phyloP scores from a whole-genome alignment of 2,888 invertebrate genomes.

The Branchipolynoe longqiensis region DNA sequence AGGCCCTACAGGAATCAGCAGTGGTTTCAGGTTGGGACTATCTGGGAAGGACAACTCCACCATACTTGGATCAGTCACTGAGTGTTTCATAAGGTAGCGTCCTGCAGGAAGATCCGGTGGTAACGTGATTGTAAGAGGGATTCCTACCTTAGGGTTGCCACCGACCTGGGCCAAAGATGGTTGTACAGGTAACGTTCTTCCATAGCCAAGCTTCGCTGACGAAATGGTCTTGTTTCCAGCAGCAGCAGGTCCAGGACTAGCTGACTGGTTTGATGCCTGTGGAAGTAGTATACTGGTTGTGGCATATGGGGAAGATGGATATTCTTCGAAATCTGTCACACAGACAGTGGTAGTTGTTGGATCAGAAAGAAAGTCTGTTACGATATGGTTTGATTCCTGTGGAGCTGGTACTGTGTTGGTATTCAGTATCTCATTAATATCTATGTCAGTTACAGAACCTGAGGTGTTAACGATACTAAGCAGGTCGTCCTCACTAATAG shows the following conservation, averaged over 20 bases:
- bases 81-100: conserved; percentile 31
- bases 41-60: conserved; percentile 16
- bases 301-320: too few species aligned
- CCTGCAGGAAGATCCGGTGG: conserved; percentile 32
- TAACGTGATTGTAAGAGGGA: not conserved
- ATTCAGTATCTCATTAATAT: not conserved
- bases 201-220: not conserved
- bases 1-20: not conserved
- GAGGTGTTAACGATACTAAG: not conserved
- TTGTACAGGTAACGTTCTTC: not conserved
- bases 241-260: too few species aligned
- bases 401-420: too few species aligned
- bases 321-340: too few species aligned
- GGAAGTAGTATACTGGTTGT: too few species aligned
- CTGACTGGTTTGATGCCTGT: too few species aligned
- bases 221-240: too few species aligned
- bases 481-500: conserved; percentile 16
- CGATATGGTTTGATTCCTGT: not conserved
- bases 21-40: not conserved
- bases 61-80: not conserved
- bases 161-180: not conserved
- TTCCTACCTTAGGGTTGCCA: not conserved
- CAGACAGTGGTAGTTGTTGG: too few species aligned
- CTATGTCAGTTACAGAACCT: not conserved
- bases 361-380: not conserved